These are phyloP conservation scores for Eospalax fontanierii DNA, from an alignment of 2,797 vertebrate genomes.

Conservation along the genomic window DNA sequence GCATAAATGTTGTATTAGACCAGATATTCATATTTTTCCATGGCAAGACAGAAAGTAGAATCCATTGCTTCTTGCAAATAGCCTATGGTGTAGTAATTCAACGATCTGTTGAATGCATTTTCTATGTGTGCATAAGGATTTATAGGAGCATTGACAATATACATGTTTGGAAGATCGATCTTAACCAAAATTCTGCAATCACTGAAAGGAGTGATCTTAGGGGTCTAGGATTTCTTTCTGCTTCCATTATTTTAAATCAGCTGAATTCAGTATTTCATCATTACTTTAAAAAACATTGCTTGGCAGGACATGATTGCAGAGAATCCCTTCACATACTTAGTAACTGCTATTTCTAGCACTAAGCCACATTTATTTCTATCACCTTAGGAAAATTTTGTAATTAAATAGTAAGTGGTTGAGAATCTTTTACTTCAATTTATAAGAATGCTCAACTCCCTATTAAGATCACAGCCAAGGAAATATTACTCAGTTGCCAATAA, in stretches of 20 bases:
- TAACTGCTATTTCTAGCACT: conserved; percentile 30
- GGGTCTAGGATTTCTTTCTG: background rate
- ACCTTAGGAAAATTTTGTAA: conserved; percentile 50
- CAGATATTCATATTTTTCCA: background rate
- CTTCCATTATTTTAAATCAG: background rate
- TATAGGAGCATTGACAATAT: background rate
- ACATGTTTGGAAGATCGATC: background rate
- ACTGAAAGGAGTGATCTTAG: background rate
- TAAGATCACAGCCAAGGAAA: conserved; percentile 72
- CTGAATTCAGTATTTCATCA: conserved; percentile 29
- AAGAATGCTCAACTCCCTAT: conserved; percentile 54
- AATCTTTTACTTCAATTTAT: conserved; percentile 65
- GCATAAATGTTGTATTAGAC: background rate
- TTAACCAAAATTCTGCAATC: background rate
- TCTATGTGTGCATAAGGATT: background rate
- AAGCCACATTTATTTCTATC: background rate
- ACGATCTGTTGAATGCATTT: background rate
- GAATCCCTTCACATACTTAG: conserved; percentile 33
- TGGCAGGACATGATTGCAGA: background rate
- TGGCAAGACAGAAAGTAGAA: background rate
- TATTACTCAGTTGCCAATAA: conserved; percentile 81
- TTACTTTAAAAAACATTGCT: conserved; percentile 47
- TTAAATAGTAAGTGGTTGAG: conserved; percentile 40
- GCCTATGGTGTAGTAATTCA: background rate
- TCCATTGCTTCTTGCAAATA: background rate